Base-by-base conservation (phyloP, 2,888 invertebrate genomes). In the Phortica magna region DNA sequence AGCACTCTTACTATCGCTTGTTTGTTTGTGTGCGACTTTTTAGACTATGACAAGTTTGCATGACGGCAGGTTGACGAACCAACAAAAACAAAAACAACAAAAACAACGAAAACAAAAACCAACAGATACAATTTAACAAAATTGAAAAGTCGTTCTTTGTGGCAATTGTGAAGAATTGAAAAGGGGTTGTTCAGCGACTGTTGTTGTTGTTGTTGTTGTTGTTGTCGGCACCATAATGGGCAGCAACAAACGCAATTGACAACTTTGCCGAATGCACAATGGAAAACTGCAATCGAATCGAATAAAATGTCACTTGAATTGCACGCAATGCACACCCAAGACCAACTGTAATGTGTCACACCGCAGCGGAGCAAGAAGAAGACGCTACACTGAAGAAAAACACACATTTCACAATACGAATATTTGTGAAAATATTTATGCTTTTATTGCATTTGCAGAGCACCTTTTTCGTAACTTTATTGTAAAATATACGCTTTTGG, bases 151-250 rank as follows among this genome's bases (percentile, higher is more conserved):
- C 61, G 10, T 22, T 61, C 31, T 61, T 22, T 61, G 61, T 70
- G 2, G 48, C 68, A 19, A 17, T 39, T 17, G 14, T 12, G 41
- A 65, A 65, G 7, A 17, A 43, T 43, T 70, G 80, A 82, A 83
- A 86, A 82, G 84, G 85, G 85, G 68, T 76, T 78, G 87, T 81
- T 78, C 84, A 19, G 72, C 72, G 22, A 43, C 57, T 39, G 14
- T 39, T 59, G 59, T 10, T 4, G 9, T 17, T 59, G 17, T 19
- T 59, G 9, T 59, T 2, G 22, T 31, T 39, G 14, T 39, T 59
- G 59, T 10, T 4, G 9, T 17, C 17, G 31, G 31, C 31, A 10
- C 22, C 17, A 17, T 59, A 61, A 61, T 61, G 61, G 48, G 3
- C 48, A 48, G 17, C 22, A 17, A 65, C 39, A 39, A 10, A 65